Base-by-base conservation (phyloP, 1,140 invertebrate species). In the Chionoecetes opilio region DNA sequence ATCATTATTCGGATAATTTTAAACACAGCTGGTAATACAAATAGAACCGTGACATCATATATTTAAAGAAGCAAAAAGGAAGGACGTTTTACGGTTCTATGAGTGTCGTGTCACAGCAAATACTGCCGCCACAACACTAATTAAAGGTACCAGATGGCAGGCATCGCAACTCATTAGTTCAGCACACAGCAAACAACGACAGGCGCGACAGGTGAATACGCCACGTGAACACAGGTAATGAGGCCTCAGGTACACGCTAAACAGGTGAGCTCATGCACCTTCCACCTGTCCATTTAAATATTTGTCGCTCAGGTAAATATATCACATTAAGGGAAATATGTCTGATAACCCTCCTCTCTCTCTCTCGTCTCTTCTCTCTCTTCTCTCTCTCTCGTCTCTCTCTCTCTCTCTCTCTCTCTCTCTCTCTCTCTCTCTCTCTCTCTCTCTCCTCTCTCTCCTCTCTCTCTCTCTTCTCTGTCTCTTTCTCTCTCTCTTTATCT, bases 261-360 rank as follows among this genome's bases (percentile, higher is more conserved):
- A 75, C 63, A 75, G 63, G 63, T 26, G 21, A n/a, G n/a, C 63
- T 75, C 63, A 75, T 26, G 63, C 63, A 75, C 63, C 63, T 75
- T 75, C n/a, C 63, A 75, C 63, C 63, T 75, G 63, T 75, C 63
- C 63, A 75, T 75, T 75, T 75, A 75, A 75, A 75, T 75, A 75
- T 75, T 75, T 75, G 6, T 21, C 21, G 63, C 21, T 75, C 63
- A 75, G 63, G 21, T 75, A 75, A 75, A 75, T 26, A 75, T 26
- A 21, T 75, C 63, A n/a, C 21, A n/a, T 75, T n/a, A 75, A 26
- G n/a, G 21, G n/a, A 75, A 75, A n/a, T n/a, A 17, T 21, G 21
- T n/a, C n/a, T 26, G n/a, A n/a, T 75, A 17, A 75, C n/a, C 21
- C n/a, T 26, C n/a, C 21, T 75, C 63, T 75, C 63, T 75, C 63